Conservation (phyloP, 2,113 vertebrate species). For the Xenopus borealis region DNA sequence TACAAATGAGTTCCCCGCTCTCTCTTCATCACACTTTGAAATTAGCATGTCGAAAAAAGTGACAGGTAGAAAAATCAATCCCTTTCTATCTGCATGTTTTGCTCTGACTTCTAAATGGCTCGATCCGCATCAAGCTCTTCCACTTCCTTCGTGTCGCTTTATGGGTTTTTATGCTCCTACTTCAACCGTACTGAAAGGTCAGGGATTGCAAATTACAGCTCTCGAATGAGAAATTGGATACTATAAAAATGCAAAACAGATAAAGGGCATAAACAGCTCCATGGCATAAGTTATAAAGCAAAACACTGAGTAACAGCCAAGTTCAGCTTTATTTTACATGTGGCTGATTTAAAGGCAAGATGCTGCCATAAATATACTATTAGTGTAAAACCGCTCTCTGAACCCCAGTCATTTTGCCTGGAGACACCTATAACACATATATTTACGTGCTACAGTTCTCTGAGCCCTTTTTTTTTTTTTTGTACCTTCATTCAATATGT, state of each 20-base stretch:
- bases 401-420: too few species aligned
- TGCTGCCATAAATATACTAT: not conserved
- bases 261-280: conserved; percentile 35
- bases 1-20: conserved; percentile 35
- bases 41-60: conserved; percentile 44
- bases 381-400: not conserved
- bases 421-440: too few species aligned
- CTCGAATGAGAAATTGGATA: conserved; percentile 45
- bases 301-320: conserved; percentile 32
- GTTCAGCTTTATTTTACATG: conserved; percentile 20
- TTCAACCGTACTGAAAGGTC: conserved; percentile 39
- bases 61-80: conserved; percentile 46
- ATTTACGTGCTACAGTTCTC: too few species aligned
- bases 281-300: conserved; percentile 17
- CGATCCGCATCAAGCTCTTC: conserved; percentile 15
- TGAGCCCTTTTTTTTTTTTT: too few species aligned
- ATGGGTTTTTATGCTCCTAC: conserved; percentile 41
- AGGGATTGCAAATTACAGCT: conserved; percentile 45
- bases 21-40: conserved; percentile 39
- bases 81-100: conserved; percentile 35
- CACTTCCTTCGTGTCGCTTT: conserved; percentile 38
- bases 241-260: conserved; percentile 48
- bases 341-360: conserved; percentile 9
- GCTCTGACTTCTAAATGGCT: conserved; percentile 32
- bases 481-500: too few species aligned